Evolutionary conservation across 2,797 vertebrate genomes (phyloP), one percentile per base, ranked within the genome.

Genomic region (Denticeps clupeoides): DNA sequence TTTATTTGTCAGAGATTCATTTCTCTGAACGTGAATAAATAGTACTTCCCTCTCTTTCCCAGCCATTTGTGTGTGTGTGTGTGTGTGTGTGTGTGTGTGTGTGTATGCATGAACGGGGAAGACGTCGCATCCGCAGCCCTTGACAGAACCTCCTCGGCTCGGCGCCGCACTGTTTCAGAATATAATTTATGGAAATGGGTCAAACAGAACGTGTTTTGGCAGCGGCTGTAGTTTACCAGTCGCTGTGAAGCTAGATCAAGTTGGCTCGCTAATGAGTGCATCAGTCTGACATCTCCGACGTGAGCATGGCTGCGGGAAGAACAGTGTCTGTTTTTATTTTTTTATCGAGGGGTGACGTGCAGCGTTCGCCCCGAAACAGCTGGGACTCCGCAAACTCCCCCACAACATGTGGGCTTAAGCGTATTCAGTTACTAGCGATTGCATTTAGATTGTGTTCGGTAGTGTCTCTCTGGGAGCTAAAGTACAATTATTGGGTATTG

Each of bases 161-260:
- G 55, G 33, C 42, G 58, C 63, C 70, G 69, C 69, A 72, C 70
- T 80, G 71, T 79, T 80, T 78, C 68, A 74, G 72, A 73, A 78
- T 75, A 67, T 70, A 78, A 78, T 79, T 79, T 78, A 82, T 83
- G 80, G 71, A 85, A 84, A 80, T 79, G 65, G 81, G 80, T 82
- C 78, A 78, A 69, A 75, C 50, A 46, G 63, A 68, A 72, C 74
- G 63, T 68, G 64, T 72, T n/a, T 73, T 77, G 71, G 69, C 67
- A 74, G 67, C 63, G 61, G 61, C 65, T 63, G 58, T 46, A 71
- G 71, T 71, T 67, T 67, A 70, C 59, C 62, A 70, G 69, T 69
- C 63, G 60, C 61, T 67, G 65, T 65, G 58, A 71, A 35, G 47
- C 69, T 69, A 60, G 68, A 68, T 66, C 71, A 68, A 61, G 64